phyloP scores from a whole-genome alignment of 2,888 invertebrate genomes.

The Oscheius onirici region DNA sequence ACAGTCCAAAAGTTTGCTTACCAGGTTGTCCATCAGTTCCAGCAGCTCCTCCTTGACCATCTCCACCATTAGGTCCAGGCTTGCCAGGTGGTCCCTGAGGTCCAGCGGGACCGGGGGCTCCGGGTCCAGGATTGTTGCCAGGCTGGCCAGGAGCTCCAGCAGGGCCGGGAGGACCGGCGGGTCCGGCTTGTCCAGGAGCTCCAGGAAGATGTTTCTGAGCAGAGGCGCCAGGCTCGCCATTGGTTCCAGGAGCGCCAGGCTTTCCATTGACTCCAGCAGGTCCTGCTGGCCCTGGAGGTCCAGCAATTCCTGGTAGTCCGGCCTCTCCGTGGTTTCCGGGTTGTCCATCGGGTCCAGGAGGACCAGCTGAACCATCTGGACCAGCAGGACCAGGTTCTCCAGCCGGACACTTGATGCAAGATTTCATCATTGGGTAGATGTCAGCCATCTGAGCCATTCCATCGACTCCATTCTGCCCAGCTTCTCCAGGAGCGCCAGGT shows the following conservation, averaged over 20 bases:
- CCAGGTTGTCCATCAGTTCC: conserved; percentile 16
- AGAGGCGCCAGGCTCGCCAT: conserved; percentile 47
- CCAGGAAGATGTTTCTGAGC: conserved; percentile 49
- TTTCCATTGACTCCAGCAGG: conserved; percentile 46
- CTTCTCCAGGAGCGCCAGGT: conserved; percentile 16
- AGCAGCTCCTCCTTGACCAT: not conserved
- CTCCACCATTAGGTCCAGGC: conserved; percentile 29
- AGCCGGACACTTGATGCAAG: conserved; percentile 36
- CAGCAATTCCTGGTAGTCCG: conserved; percentile 46
- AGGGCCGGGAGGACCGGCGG: conserved; percentile 24
- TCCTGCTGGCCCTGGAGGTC: conserved; percentile 46
- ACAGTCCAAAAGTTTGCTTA: too few species aligned
- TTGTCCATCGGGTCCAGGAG: conserved; percentile 45
- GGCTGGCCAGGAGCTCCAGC: conserved; percentile 29
- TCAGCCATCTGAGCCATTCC: conserved; percentile 24
- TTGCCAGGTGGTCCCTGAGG: conserved; percentile 36
- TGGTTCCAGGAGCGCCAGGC: conserved; percentile 49
- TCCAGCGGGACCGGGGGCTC: conserved; percentile 35
- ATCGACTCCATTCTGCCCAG: not conserved
- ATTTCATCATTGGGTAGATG: conserved; percentile 23
- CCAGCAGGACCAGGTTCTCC: conserved; percentile 52
- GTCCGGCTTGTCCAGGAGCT: conserved; percentile 40
- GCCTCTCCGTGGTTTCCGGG: conserved; percentile 45
- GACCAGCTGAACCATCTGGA: conserved; percentile 42
- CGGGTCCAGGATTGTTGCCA: conserved; percentile 16